A percentile compares a stretch with the other conserved stretches of the same genome.
These are phyloP conservation scores for Diorhabda elongata DNA, from an alignment of 1,140 invertebrate species.

Conservation along the genomic window DNA sequence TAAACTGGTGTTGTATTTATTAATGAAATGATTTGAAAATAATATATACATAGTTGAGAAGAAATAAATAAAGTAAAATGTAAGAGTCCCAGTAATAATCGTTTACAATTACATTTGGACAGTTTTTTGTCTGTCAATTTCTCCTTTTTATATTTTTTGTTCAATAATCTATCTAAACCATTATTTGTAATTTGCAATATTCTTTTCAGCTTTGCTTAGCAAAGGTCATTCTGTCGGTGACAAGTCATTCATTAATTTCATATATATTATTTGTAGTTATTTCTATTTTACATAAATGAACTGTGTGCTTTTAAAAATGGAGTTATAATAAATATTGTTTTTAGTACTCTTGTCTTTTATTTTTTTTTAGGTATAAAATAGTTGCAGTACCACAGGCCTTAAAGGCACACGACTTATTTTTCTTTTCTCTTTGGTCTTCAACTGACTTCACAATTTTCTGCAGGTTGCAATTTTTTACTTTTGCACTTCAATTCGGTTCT, in stretches of 20 bases:
- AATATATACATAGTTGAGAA: constrained; percentile 2
- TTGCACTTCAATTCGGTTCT: too few species aligned
- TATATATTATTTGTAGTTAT: constrained; percentile 33
- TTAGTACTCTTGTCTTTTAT: constrained; percentile 26
- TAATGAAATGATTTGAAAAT: constrained; percentile 11
- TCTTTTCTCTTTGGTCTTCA: too few species aligned
- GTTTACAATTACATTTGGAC: constrained; percentile 12
- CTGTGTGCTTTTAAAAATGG: constrained; percentile 39
- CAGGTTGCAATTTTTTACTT: too few species aligned
- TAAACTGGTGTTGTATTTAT: constrained; percentile 24
- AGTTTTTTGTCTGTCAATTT: constrained; percentile 10
- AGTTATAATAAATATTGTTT: constrained; percentile 40
- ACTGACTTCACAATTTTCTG: too few species aligned
- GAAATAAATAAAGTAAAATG: background rate
- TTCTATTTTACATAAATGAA: constrained; percentile 37
- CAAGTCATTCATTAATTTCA: constrained; percentile 28
- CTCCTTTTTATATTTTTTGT: constrained; percentile 15
- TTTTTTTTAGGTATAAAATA: background rate
- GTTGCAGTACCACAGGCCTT: too few species aligned
- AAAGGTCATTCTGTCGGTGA: constrained; percentile 28
- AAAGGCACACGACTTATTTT: too few species aligned
- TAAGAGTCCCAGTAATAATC: constrained; percentile 10
- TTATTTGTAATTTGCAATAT: constrained; percentile 19
- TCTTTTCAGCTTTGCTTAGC: constrained; percentile 35
- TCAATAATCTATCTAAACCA: constrained; percentile 22